A percentile compares a stretch with the other conserved stretches of the same genome.
Evolutionary conservation across 2,113 vertebrate genomes (phyloP).

Genomic region (Scartelaos histophorus): DNA sequence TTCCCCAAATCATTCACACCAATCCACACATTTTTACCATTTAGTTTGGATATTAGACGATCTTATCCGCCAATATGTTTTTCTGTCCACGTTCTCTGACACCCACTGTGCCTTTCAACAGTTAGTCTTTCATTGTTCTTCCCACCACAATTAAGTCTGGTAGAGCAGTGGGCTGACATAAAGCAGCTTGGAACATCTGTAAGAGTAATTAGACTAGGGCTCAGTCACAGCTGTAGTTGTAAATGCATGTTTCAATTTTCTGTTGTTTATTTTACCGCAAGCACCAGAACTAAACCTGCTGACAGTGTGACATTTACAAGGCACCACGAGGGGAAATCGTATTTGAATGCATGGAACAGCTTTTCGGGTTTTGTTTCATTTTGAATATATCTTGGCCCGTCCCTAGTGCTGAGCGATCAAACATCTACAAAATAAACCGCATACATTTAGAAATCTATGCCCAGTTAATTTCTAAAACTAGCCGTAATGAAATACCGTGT

Average conservation of each 20-base stretch:
- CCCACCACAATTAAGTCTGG: neutral
- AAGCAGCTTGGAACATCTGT: neutral
- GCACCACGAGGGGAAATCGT: neutral
- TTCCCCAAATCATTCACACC: too few relatives aligned
- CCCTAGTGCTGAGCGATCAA: neutral
- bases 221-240: constrained; percentile 2
- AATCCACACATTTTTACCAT: neutral
- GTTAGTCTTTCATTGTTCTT: neutral
- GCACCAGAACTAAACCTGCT: neutral
- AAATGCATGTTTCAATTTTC: neutral
- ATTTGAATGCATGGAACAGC: neutral
- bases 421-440: neutral
- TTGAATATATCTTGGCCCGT: neutral
- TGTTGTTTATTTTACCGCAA: neutral
- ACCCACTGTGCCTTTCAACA: neutral
- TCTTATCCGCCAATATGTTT: neutral
- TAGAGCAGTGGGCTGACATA: neutral
- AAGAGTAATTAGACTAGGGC: neutral
- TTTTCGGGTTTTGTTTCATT: constrained; percentile 1
- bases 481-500: too few relatives aligned
- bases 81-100: neutral
- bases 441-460: too few relatives aligned
- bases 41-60: neutral
- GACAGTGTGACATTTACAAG: constrained; percentile 3
- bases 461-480: too few relatives aligned